Base-by-base conservation (phyloP, 2,797 vertebrate genomes). In the Xyrichtys novacula region DNA sequence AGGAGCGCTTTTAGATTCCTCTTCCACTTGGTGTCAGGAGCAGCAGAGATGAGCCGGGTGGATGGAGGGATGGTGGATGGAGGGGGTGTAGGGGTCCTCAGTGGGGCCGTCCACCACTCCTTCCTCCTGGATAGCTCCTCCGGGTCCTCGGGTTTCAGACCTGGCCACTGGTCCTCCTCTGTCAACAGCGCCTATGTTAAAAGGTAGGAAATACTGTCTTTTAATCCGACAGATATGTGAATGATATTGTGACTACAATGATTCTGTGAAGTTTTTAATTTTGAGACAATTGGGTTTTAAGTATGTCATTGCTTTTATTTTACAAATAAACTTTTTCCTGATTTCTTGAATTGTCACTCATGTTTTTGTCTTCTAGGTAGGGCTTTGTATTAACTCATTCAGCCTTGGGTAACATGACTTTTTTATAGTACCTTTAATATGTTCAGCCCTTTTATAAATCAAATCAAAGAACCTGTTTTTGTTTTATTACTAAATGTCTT, bases 361-460 rank as follows among this genome's bases (percentile, higher is more conserved):
- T n/a, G 10, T 34, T 11, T 73, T 25, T 38, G 5, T 59, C 74
- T 88, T 88, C 80, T 69, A 87, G 88, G 32, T 55, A 86, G 86
- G 20, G 80, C 78, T 74, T 44, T 76, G 56, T 53, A 63, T n/a
- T 73, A 52, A 84, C 22, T 31, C 14, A 39, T 44, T 34, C 3
- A 12, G 22, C 19, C 49, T 7, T 10, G 39, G 9, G 3, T 15
- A 32, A 1, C 73, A 20, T 34, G 19, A 59, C 20, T 58, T 6
- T 43, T n/a, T 12, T 43, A 19, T 43, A 31, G 44, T 11, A 11
- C 22, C 0, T 40, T 17, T 50, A 28, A 19, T 31, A 26, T 26
- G 25, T 7, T 7, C 15, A 20, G 2, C 7, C 22, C 31, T 61
- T 38, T 7, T 16, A 7, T 43, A 8, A 62, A 56, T 42, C 17